Base-by-base conservation (phyloP, 2,888 invertebrate genomes). In the Liodrosophila aerea region DNA sequence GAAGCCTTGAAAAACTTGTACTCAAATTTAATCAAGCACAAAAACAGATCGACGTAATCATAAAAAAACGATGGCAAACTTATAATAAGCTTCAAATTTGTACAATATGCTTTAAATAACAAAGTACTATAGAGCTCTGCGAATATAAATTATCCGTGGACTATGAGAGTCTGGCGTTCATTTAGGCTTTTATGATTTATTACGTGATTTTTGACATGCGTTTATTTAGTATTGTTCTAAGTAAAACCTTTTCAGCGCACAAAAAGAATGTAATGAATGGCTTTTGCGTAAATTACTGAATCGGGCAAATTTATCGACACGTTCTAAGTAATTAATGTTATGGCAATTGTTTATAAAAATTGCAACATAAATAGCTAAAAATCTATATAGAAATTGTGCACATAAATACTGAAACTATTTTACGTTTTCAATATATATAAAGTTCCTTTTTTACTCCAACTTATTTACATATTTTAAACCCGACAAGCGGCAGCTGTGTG, bases 1-100 rank as follows among this genome's bases (percentile, higher is more conserved):
- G 81, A 81, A 83, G 74, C 80, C 64, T 62, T 62, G 18, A 45
- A 61, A 70, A 78, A 82, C 56, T 70, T 73, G 80, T 56, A 81
- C 67, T 62, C 52, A 1, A 85, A 85, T 85, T 85, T 85, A 81
- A 81, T 81, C 81, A 81, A 85, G 85, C 85, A 80, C 68, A 52
- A 71, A 69, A 71, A 68, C 76, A 78, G 73, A 82, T 68, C 71
- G 66, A 68, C 76, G 76, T 62, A 76, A 73, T 68, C 65, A 62
- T 41, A 72, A 49, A 56, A 63, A 66, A 27, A 12, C 9, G 8
- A 62, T 53, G 29, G 44, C 16, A 43, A 82, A 82, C 65, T 85
- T 85, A 73, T 76, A 73, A 75, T 76, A 82, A 81, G 82, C 85
- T 77, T 52, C 45, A 74, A 77, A 84, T 78, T 84, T 72, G 75